phyloP scores from a whole-genome alignment of 2,113 vertebrate species.

The Callipepla squamata region DNA sequence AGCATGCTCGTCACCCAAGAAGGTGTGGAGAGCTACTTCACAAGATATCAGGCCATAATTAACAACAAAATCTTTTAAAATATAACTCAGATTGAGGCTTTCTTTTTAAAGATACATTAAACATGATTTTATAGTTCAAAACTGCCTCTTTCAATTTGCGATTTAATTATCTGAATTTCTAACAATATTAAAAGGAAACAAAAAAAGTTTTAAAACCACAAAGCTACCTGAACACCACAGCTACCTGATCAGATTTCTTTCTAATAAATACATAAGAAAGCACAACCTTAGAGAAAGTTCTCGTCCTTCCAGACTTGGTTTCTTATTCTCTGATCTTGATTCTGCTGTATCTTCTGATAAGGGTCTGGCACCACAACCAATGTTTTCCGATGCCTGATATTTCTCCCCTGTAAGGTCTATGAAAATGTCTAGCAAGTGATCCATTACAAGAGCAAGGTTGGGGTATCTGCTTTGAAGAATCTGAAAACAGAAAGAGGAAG shows the following conservation, averaged over 20 bases:
- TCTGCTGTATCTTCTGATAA: constrained; percentile 33
- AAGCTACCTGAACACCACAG: not conserved
- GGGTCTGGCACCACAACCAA: not conserved
- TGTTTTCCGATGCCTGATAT: constrained; percentile 65
- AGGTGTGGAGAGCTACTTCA: not conserved
- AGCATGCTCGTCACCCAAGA: not conserved
- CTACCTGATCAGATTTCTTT: not conserved
- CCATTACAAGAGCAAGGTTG: constrained; percentile 78
- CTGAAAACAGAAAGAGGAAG: constrained; percentile 60
- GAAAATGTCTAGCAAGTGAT: constrained; percentile 92
- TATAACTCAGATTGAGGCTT: not conserved
- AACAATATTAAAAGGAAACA: not conserved
- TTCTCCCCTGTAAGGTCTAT: constrained; percentile 88
- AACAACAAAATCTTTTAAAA: not conserved
- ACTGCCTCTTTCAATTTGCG: not conserved
- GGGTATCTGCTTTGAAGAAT: constrained; percentile 85
- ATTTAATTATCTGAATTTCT: not conserved
- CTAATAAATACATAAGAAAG: not conserved
- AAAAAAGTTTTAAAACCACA: not conserved
- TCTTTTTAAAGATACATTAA: not conserved
- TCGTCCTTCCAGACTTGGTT: constrained; percentile 85
- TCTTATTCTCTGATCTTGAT: constrained; percentile 70
- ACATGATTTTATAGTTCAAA: not conserved
- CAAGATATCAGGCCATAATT: not conserved
- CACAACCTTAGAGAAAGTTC: constrained; percentile 89